Evolutionary conservation across 2,888 invertebrate genomes (phyloP).

Genomic region (Orthosia cruda): DNA sequence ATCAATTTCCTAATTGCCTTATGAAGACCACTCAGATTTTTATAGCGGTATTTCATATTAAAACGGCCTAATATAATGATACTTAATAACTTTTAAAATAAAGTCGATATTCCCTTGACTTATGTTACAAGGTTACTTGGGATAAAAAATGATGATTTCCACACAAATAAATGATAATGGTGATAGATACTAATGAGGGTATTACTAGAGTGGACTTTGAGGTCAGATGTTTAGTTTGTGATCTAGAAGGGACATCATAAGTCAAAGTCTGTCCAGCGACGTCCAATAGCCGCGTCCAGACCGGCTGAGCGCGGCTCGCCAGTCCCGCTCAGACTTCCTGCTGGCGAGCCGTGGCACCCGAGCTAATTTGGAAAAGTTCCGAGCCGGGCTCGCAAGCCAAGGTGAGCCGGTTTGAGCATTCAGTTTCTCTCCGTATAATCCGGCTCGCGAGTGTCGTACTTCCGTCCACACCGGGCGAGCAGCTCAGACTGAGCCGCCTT

Average conservation of each 20-base stretch:
- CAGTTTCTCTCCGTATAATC: too few relatives aligned
- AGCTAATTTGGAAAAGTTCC: too few relatives aligned
- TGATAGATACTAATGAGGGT: slow-evolving; percentile 77
- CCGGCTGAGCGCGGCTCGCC: too few relatives aligned
- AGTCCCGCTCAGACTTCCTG: too few relatives aligned
- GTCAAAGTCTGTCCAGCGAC: too few relatives aligned
- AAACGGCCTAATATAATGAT: slow-evolving; percentile 50
- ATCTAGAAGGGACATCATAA: slow-evolving; percentile 50
- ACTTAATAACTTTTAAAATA: slow-evolving; percentile 61
- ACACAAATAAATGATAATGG: slow-evolving; percentile 78
- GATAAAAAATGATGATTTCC: slow-evolving; percentile 71
- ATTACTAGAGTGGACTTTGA: slow-evolving; percentile 68
- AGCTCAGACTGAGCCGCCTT: too few relatives aligned
- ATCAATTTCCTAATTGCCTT: slow-evolving; percentile 57
- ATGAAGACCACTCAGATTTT: slow-evolving; percentile 48
- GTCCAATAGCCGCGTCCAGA: too few relatives aligned
- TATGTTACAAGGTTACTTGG: slow-evolving; percentile 63
- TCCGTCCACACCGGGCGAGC: too few relatives aligned
- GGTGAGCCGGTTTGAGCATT: too few relatives aligned
- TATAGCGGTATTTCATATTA: slow-evolving; percentile 52
- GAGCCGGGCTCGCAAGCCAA: too few relatives aligned
- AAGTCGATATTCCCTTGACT: slow-evolving; percentile 63
- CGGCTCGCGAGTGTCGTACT: too few relatives aligned
- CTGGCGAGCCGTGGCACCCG: too few relatives aligned
- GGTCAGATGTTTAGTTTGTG: neutral